Percentiles rank a stretch among this genome's conserved stretches.
Evolutionary conservation across 92 coral and sea anemone species (phyloP).

Genomic region (Montipora capitata): DNA sequence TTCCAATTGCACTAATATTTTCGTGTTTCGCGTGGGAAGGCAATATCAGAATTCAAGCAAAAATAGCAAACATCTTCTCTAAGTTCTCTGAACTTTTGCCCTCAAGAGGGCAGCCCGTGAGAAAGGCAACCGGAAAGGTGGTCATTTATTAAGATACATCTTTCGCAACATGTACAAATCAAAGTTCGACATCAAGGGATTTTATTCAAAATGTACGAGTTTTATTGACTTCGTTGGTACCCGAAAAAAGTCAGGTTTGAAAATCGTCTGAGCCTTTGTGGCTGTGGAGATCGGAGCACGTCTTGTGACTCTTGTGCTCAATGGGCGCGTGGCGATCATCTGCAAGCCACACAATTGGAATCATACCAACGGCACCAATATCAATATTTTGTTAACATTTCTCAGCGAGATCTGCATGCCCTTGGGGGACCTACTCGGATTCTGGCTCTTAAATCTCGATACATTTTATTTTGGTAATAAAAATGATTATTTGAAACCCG

Average conservation of each 20-base stretch:
- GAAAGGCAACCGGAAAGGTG: slow-evolving; percentile 9
- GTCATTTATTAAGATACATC: not conserved
- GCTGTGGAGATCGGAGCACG: no score
- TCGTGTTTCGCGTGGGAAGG: slow-evolving; percentile 33
- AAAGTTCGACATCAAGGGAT: no score
- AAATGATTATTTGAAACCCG: no score
- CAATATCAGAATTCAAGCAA: not conserved
- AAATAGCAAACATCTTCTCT: slow-evolving; percentile 1
- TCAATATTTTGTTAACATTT: not conserved
- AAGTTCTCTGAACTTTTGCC: slow-evolving; percentile 24
- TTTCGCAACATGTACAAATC: not conserved
- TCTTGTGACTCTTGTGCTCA: not conserved
- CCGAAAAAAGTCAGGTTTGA: no score
- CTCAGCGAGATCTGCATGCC: not conserved
- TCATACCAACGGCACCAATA: no score
- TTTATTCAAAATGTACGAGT: no score
- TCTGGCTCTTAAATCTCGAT: not conserved
- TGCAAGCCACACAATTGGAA: not conserved
- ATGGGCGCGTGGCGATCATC: not conserved
- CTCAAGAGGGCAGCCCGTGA: not conserved
- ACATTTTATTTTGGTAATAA: no score
- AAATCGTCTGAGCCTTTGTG: no score
- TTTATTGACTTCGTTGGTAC: no score
- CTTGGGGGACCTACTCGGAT: not conserved
- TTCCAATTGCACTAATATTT: not conserved